These are phyloP conservation scores for Misgurnus mizolepis DNA, from an alignment of 2,113 vertebrate species.

Conservation along the genomic window DNA sequence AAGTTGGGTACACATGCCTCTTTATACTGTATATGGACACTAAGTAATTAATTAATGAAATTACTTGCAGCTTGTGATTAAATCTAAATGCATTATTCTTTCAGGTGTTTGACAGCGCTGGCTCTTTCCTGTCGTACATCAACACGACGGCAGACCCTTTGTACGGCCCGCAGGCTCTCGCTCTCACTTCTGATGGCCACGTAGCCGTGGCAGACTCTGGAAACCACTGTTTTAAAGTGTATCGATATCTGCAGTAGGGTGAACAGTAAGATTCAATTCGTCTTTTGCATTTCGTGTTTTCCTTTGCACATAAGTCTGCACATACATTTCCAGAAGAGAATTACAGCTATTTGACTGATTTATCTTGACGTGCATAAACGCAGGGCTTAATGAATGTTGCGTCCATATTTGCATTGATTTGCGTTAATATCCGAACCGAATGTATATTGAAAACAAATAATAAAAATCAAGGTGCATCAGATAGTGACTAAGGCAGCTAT, in stretches of 20 bases:
- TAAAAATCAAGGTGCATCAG: constrained; percentile 16
- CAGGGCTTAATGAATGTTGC: constrained; percentile 15
- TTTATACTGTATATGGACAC: not conserved
- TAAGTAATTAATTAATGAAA: too few species aligned
- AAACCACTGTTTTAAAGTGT: constrained; percentile 98
- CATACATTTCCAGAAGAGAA: not conserved
- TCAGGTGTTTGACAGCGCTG: constrained; percentile 94
- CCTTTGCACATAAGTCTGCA: constrained; percentile 58
- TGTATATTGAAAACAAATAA: constrained; percentile 31
- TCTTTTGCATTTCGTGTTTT: constrained; percentile 61
- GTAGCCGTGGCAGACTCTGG: constrained; percentile 95
- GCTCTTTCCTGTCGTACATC: constrained; percentile 96
- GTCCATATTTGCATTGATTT: not conserved
- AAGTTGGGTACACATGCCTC: too few species aligned
- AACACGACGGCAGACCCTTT: constrained; percentile 93
- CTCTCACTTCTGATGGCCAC: constrained; percentile 93
- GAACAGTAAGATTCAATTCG: constrained; percentile 58
- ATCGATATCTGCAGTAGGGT: constrained; percentile 92
- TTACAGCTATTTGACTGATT: not conserved
- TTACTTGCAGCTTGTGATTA: not conserved
- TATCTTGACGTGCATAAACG: not conserved
- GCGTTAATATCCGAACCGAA: not conserved
- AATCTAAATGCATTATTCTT: not conserved
- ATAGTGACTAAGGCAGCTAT: constrained; percentile 46
- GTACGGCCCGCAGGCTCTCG: constrained; percentile 92